phyloP scores from a whole-genome alignment of 2,797 vertebrate genomes.

The Oryzias sinensis region DNA sequence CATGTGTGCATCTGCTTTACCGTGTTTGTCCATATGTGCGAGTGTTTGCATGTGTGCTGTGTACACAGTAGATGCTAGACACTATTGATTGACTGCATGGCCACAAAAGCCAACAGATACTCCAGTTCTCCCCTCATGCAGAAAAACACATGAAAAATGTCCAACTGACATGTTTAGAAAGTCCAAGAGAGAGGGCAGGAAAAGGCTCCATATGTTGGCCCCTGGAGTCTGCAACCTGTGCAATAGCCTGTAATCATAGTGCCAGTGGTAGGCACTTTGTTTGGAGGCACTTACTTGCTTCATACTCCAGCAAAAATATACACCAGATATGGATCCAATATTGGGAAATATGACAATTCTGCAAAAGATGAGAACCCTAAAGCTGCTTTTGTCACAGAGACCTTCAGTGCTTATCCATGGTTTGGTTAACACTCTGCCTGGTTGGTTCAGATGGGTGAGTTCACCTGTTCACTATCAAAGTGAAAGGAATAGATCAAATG shows the following conservation, averaged over 20 bases:
- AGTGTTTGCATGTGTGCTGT: conserved; percentile 25
- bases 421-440: conserved; percentile 54
- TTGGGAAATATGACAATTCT: conserved; percentile 69
- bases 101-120: conserved; percentile 56
- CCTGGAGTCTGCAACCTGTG: conserved; percentile 43
- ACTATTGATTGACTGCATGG: conserved; percentile 64
- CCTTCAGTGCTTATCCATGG: conserved; percentile 56
- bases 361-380: conserved; percentile 68
- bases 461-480: conserved; percentile 21
- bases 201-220: conserved; percentile 67
- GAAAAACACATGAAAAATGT: conserved; percentile 72
- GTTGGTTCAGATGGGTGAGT: conserved; percentile 59
- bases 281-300: conserved; percentile 51
- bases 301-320: conserved; percentile 64
- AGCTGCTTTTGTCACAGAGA: conserved; percentile 67
- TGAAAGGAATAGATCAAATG: conserved; percentile 33
- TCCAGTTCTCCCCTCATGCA: conserved; percentile 68
- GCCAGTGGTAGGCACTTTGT: background rate
- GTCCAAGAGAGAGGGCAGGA: conserved; percentile 56
- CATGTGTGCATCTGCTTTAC: conserved; percentile 25
- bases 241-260: conserved; percentile 44
- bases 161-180: conserved; percentile 71
- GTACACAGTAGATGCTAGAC: conserved; percentile 45
- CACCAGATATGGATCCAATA: conserved; percentile 69
- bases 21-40: conserved; percentile 18